Evolutionary conservation across 2,888 invertebrate species (phyloP), one percentile per base, ranked within the genome.

Genomic region (Lucinisca nassula): DNA sequence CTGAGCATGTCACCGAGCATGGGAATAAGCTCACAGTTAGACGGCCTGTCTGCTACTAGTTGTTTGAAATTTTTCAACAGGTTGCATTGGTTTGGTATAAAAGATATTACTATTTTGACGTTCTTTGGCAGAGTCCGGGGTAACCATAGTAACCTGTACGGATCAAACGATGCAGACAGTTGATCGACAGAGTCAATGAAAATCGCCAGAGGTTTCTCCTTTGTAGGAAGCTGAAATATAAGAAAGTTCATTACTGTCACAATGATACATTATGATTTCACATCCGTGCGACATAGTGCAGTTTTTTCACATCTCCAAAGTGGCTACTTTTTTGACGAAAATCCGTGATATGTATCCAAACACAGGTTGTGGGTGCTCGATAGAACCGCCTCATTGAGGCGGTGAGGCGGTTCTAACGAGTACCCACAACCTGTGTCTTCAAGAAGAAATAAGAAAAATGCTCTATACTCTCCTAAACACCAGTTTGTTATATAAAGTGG

Each of bases 131-230:
- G 80, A 17, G 80, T 45, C n/a, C 82, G 82, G 17, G 94, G 94
- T 0, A 95, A 86, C 95, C 95, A 95, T 84, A 89, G 87, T 24
- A 95, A 84, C 40, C 90, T 93, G 81, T 92, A 91, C 10, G 93
- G 94, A 24, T 91, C 91, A 82, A 91, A 86, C 6, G 80, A 89
- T 8, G 90, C 21, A 0, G 93, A 91, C 37, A 95, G 88, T 74
- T 94, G 94, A 79, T 95, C 94, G 12, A 95, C 76, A 0, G 93
- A 92, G 76, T 95, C 95, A 21, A 95, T 84, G 32, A 93, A 82
- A 21, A 95, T 82, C 8, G 93, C 82, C 30, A 94, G 73, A 0
- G 92, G 90, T 35, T 88, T 84, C 1, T 88, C 81, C 27, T 83
- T 51, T 6, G 89, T 86, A 3, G 93, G 90, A 17, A 91, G 58